phyloP scores from a whole-genome alignment of 2,113 vertebrate genomes.

The Junco hyemalis region DNA sequence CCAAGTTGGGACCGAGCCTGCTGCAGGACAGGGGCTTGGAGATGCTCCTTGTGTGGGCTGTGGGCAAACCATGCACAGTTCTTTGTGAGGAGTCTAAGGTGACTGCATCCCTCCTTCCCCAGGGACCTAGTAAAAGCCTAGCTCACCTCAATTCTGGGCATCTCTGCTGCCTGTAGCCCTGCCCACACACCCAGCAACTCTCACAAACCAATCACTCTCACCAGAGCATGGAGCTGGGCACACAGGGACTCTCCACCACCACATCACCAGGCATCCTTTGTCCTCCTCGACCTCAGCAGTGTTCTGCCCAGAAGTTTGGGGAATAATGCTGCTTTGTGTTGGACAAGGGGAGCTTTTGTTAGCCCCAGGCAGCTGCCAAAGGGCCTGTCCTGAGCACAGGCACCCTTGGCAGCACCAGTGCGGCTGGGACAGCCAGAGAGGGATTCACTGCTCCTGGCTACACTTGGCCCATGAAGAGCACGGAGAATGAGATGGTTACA shows the following conservation, averaged over 20 bases:
- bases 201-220: background rate
- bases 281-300: background rate
- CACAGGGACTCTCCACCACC: background rate
- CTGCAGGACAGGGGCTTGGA: background rate
- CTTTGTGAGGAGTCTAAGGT: background rate
- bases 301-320: background rate
- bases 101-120: background rate
- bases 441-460: fast-evolving
- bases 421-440: background rate
- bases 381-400: background rate
- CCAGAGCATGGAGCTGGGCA: background rate
- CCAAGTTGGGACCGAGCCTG: background rate
- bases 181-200: fast-evolving
- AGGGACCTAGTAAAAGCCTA: background rate
- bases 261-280: background rate
- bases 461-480: background rate
- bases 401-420: background rate
- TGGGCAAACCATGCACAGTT: background rate
- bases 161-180: fast-evolving
- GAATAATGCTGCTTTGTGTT: constrained; percentile 15
- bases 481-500: background rate
- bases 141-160: background rate
- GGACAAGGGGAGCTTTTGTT: constrained; percentile 28
- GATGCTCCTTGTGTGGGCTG: background rate
- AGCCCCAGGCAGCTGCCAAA: background rate